Evolutionary conservation across 2,888 invertebrate species (phyloP).

Genomic region (Meteorus cinctellus): DNA sequence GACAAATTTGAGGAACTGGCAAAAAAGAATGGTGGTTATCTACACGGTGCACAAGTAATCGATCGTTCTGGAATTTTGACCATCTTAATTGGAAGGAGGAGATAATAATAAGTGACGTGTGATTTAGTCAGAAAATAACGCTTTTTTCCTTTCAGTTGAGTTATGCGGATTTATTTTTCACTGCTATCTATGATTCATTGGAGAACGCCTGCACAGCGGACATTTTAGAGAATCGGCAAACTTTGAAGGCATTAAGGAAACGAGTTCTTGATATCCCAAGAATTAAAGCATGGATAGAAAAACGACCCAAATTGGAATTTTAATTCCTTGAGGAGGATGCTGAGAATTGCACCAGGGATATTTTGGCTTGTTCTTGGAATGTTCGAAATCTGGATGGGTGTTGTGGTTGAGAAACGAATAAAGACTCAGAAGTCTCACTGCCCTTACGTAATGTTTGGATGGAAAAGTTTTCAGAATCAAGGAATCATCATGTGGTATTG

Average conservation of each 20-base stretch:
- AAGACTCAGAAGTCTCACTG: too few relatives aligned
- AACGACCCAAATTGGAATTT: constrained; percentile 58
- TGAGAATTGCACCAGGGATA: too few relatives aligned
- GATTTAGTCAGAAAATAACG: constrained; percentile 3
- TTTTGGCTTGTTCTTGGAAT: too few relatives aligned
- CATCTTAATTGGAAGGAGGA: not conserved
- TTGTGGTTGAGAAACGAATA: too few relatives aligned
- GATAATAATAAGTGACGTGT: too few relatives aligned
- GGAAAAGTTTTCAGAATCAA: too few relatives aligned
- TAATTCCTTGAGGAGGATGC: constrained; percentile 29
- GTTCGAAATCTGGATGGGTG: too few relatives aligned
- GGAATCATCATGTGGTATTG: too few relatives aligned
- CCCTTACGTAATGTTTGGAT: too few relatives aligned
- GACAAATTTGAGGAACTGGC: constrained; percentile 61
- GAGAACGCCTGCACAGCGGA: constrained; percentile 57
- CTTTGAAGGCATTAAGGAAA: constrained; percentile 58
- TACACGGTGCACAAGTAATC: constrained; percentile 63
- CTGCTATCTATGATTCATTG: constrained; percentile 60
- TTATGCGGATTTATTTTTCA: constrained; percentile 67
- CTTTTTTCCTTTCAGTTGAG: constrained; percentile 58
- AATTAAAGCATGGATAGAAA: constrained; percentile 60
- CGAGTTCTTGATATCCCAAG: constrained; percentile 58
- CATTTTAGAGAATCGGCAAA: constrained; percentile 57
- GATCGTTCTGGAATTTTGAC: not conserved
- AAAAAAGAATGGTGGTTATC: constrained; percentile 61